Conservation (phyloP, 2,113 vertebrate genomes). For the Mesoclemmys tuberculata region DNA sequence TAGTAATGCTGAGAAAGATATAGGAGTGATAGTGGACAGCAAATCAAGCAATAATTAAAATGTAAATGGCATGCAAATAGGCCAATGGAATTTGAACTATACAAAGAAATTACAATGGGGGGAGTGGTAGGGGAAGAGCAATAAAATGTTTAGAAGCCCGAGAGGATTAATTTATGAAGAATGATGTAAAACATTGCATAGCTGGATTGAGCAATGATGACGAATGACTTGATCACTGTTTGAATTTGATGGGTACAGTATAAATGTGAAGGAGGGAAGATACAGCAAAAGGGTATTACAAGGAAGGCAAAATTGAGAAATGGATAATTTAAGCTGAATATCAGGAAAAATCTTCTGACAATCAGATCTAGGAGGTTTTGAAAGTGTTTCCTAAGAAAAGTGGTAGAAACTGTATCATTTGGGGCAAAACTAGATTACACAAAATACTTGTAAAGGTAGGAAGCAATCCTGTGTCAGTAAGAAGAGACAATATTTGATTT, state of each 20-base stretch:
- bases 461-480: neutral
- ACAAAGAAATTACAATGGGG: neutral
- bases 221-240: neutral
- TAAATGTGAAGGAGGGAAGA: neutral
- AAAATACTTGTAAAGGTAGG: neutral
- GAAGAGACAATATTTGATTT: neutral
- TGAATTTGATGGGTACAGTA: neutral
- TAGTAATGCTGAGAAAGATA: constrained; percentile 3
- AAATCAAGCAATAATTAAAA: neutral
- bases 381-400: neutral
- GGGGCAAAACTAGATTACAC: neutral
- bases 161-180: neutral
- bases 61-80: neutral
- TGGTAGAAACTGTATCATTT: neutral
- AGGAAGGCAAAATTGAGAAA: neutral
- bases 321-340: neutral
- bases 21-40: constrained; percentile 21
- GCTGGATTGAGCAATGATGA: rapidly evolving
- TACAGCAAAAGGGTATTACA: neutral
- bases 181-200: neutral
- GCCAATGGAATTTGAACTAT: neutral
- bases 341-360: neutral
- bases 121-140: neutral
- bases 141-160: neutral
- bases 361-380: neutral